Base-by-base conservation (phyloP, 37 sponge, comb jelly and placozoan genomes). In the Lycopodina hypogea region DNA sequence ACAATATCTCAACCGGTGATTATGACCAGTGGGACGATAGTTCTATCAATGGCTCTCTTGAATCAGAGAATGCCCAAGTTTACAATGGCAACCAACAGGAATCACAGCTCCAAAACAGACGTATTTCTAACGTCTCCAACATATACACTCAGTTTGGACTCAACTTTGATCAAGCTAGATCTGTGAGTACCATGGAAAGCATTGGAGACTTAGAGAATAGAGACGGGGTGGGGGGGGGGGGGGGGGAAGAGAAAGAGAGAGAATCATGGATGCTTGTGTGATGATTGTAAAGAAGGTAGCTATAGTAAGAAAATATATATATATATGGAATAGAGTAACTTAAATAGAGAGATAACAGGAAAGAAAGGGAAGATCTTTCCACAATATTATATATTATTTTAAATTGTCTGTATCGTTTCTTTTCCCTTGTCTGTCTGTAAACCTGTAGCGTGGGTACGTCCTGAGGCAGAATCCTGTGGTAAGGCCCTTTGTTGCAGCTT, bases 1-100 rank as follows among this genome's bases (percentile, higher is more conserved):
- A 97, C 89, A 97, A 97, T 89, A 97, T 97, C 74, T 87, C 96
- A 22, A 97, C 95, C 0, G 87, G 74, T 23, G 98, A 97, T 34
- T 97, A 92, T 56, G 84, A 95, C 30, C 95, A 68, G 8, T 96
- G 94, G 93, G 75, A 85, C 0, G 85, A 81, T 0, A 60, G 35
- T 21, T 74, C 70, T 36, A 51, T 53, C 36, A 61, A 80, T 62
- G 57, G 79, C n/a, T 37, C 69, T 61, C 48, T 72, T 1, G 18
- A 69, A n/a, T 56, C 45, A 15, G 40, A 11, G 26, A 65, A n/a
- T 3, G 78, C 35, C 0, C 59, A 35, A 30, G 76, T 76, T 24
- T 76, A 45, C 50, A 57, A 78, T 32, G 84, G 76, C 15, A 63
- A 15, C 30, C 3, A 19, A 22, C 30, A 32, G 52, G 67, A n/a